phyloP scores from a whole-genome alignment of 2,797 vertebrate genomes.

The Dicrostonyx torquatus region DNA sequence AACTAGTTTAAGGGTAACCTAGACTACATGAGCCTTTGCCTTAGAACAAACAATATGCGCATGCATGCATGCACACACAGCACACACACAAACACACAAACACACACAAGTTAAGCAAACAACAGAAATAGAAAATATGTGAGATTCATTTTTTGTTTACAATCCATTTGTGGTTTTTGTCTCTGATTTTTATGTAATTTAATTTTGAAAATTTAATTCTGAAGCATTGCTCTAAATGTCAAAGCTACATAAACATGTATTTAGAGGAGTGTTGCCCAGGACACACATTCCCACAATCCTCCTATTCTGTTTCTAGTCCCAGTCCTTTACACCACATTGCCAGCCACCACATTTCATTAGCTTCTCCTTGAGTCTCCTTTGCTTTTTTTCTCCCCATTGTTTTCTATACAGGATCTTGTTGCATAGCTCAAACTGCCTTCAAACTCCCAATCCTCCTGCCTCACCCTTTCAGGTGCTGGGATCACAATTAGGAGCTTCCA shows the following conservation, averaged over 20 bases:
- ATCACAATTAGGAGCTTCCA: neutral
- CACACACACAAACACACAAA: neutral
- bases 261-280: neutral
- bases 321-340: neutral
- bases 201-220: neutral
- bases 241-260: neutral
- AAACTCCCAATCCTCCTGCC: neutral
- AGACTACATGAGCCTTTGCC: neutral
- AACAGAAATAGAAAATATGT: neutral
- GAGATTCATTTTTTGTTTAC: neutral
- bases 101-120: neutral
- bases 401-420: neutral
- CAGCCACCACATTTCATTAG: neutral
- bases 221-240: constrained; percentile 22
- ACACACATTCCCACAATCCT: neutral
- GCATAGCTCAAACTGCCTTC: neutral
- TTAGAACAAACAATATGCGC: neutral
- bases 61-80: neutral
- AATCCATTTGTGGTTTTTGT: neutral
- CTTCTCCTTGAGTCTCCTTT: neutral
- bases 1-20: neutral
- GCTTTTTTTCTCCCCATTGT: neutral
- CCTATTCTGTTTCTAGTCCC: neutral
- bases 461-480: neutral
- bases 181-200: constrained; percentile 23